Conservation (phyloP, 2,113 vertebrate species). For the Clarias batrachus region DNA sequence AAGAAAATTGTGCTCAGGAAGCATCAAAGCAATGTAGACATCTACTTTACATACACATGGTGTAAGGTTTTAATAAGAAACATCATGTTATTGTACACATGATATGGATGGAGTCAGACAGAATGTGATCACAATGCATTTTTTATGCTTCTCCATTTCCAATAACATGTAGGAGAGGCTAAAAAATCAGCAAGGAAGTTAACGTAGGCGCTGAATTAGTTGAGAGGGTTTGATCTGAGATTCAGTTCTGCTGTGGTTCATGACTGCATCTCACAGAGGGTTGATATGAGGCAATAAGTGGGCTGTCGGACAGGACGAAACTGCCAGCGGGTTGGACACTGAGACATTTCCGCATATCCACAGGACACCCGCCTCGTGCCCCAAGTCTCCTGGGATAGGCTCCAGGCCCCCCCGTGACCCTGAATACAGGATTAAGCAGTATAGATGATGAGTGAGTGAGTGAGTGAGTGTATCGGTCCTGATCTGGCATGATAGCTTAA, state of each 20-base stretch:
- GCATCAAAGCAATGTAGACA: background rate
- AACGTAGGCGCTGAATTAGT: background rate
- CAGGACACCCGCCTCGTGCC: background rate
- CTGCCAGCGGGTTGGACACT: background rate
- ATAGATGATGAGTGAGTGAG: no score
- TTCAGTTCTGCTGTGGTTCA: background rate
- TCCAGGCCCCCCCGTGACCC: no score
- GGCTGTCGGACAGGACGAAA: background rate
- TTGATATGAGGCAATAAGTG: background rate
- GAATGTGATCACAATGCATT: no score
- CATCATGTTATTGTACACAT: no score
- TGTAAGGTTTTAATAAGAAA: background rate
- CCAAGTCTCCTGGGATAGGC: no score
- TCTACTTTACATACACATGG: background rate
- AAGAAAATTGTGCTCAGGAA: background rate
- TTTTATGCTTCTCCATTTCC: background rate
- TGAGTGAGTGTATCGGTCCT: no score
- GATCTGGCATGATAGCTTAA: background rate
- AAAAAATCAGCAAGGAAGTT: background rate
- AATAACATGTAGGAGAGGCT: background rate
- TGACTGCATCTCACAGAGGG: background rate
- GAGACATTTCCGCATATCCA: background rate
- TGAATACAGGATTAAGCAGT: no score
- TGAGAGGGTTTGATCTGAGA: background rate
- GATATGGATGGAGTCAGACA: no score